Percentiles rank a stretch among this genome's conserved stretches.
These are phyloP conservation scores for Neogale vison DNA, from an alignment of 2,113 vertebrate genomes.

Conservation along the genomic window DNA sequence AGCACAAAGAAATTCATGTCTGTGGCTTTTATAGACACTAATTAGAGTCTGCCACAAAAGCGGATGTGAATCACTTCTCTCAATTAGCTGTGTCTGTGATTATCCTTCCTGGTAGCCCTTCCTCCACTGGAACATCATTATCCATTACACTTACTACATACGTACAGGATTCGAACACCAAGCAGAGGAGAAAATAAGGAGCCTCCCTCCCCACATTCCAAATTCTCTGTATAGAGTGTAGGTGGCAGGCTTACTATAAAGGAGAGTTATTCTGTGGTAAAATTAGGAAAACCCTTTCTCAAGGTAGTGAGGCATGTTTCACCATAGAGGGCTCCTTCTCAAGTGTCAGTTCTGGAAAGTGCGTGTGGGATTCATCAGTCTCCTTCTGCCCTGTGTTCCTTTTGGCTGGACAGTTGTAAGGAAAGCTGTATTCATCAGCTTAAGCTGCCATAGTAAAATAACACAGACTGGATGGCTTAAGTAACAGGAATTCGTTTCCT, in stretches of 20 bases:
- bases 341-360: background rate
- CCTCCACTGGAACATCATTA: background rate
- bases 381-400: background rate
- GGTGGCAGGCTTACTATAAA: too few relatives aligned
- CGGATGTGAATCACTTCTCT: background rate
- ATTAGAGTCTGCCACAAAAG: background rate
- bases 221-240: background rate
- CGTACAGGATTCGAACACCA: background rate
- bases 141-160: background rate
- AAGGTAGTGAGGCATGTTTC: background rate
- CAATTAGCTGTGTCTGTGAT: background rate
- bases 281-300: background rate
- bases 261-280: background rate
- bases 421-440: background rate
- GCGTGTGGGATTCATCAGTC: background rate
- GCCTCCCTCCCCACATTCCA: background rate
- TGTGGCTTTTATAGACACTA: background rate
- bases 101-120: background rate
- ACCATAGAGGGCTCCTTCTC: background rate
- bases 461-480: background rate
- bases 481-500: background rate
- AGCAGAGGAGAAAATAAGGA: background rate
- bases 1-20: background rate
- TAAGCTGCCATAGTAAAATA: background rate
- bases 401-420: background rate